A percentile compares a stretch with the other conserved stretches of the same genome.
Conservation (phyloP, 2,888 invertebrate genomes). For the Noctua comes region DNA sequence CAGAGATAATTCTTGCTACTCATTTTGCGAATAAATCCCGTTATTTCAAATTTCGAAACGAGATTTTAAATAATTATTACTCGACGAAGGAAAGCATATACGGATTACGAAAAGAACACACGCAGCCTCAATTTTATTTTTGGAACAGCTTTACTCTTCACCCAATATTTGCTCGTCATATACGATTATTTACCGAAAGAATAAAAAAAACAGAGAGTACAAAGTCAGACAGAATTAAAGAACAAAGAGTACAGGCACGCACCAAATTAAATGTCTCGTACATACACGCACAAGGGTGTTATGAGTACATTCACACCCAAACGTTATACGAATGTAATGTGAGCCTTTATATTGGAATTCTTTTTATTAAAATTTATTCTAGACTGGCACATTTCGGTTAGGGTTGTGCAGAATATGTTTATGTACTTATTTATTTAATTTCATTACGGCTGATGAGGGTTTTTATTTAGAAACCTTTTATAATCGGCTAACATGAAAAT, state of each 20-base stretch:
- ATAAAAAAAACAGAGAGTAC: slow-evolving; percentile 30
- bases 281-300: slow-evolving; percentile 27
- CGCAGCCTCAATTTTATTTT: slow-evolving; percentile 22
- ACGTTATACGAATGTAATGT: slow-evolving; percentile 44
- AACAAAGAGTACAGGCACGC: slow-evolving; percentile 52
- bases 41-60: background rate
- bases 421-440: slow-evolving; percentile 34
- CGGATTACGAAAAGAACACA: slow-evolving; percentile 11
- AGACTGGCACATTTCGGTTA: slow-evolving; percentile 28
- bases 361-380: slow-evolving; percentile 55
- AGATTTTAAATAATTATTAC: background rate
- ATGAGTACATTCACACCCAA: slow-evolving; percentile 61
- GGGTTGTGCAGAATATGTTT: slow-evolving; percentile 27
- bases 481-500: slow-evolving; percentile 27
- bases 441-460: slow-evolving; percentile 45
- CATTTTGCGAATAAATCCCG: background rate
- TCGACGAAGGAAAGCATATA: background rate
- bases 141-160: slow-evolving; percentile 11
- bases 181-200: slow-evolving; percentile 24
- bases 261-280: slow-evolving; percentile 50
- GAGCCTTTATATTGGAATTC: slow-evolving; percentile 52
- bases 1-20: too few species aligned
- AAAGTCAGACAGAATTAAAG: slow-evolving; percentile 45
- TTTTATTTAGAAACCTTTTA: slow-evolving; percentile 22
- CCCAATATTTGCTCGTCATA: slow-evolving; percentile 33